phyloP scores from a whole-genome alignment of 1,140 invertebrate genomes.

The Armadillidium nasatum region DNA sequence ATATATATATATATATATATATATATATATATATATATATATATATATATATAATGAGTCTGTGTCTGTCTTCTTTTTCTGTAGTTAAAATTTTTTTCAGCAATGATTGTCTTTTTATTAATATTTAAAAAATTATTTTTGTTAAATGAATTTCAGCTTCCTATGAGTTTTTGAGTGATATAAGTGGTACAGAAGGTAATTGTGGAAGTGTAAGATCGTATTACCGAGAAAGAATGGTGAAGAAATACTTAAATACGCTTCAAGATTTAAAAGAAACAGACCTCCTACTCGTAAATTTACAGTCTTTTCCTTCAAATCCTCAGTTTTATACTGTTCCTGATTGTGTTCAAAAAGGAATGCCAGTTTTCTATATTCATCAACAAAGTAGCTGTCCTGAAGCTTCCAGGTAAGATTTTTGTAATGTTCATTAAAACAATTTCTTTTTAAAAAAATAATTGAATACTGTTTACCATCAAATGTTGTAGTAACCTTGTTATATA shows the following conservation, averaged over 20 bases:
- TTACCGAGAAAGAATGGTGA: slow-evolving; percentile 64
- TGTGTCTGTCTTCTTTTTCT: too few relatives aligned
- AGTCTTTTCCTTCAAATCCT: slow-evolving; percentile 62
- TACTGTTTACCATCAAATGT: too few relatives aligned
- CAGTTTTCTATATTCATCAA: slow-evolving; percentile 63
- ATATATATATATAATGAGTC: too few relatives aligned
- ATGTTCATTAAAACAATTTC: too few relatives aligned
- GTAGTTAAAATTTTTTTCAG: too few relatives aligned
- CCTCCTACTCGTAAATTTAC: slow-evolving; percentile 65
- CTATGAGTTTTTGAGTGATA: slow-evolving; percentile 75
- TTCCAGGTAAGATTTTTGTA: slow-evolving; percentile 22
- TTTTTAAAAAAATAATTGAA: too few relatives aligned
- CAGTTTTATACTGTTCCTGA: slow-evolving; percentile 65
- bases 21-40: slow-evolving; percentile 41
- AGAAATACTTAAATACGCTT: slow-evolving; percentile 63
- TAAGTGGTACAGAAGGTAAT: slow-evolving; percentile 62
- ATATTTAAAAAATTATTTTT: slow-evolving; percentile 48
- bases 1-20: slow-evolving; percentile 13
- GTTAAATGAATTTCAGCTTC: slow-evolving; percentile 55
- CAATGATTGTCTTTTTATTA: slow-evolving; percentile 17
- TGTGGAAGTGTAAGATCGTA: slow-evolving; percentile 61
- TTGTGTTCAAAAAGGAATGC: slow-evolving; percentile 66
- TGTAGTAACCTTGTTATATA: too few relatives aligned
- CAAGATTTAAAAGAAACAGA: slow-evolving; percentile 65
- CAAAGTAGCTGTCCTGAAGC: slow-evolving; percentile 45